Percentiles rank a stretch among this genome's conserved stretches.
Evolutionary conservation across 2,888 invertebrate species (phyloP).

Genomic region (Anarsia innoxiella): DNA sequence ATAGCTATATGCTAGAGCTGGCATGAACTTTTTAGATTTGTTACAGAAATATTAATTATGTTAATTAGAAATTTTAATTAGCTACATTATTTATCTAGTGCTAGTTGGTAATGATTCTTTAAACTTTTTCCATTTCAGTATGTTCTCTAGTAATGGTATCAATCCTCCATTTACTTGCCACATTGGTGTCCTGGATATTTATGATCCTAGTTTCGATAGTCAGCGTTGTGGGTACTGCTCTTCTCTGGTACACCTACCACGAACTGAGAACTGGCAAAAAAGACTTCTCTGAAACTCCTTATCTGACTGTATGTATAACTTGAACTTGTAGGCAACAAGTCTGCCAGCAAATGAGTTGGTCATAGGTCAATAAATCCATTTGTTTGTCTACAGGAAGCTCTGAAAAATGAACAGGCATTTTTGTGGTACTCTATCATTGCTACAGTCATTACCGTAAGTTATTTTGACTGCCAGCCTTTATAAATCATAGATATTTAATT

Average conservation of each 20-base stretch:
- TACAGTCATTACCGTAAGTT: constrained; percentile 88
- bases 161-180: constrained; percentile 88
- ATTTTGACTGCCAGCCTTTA: no score
- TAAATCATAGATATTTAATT: neutral
- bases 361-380: no score
- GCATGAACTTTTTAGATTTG: no score
- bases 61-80: no score
- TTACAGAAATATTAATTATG: no score
- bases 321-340: no score
- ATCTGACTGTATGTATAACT: constrained; percentile 51
- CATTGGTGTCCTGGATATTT: constrained; percentile 90
- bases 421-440: constrained; percentile 89
- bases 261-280: constrained; percentile 79
- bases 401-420: constrained; percentile 90
- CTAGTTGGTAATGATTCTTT: no score
- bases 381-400: constrained; percentile 81
- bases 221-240: constrained; percentile 83
- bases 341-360: no score
- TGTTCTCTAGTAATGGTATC: constrained; percentile 88
- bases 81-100: no score
- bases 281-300: constrained; percentile 41
- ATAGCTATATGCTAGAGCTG: no score
- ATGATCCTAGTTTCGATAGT: constrained; percentile 86
- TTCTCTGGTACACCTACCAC: constrained; percentile 93
- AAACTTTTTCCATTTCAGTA: no score